phyloP scores from a whole-genome alignment of 2,797 vertebrate genomes.

The Petrocephalus sullivani region DNA sequence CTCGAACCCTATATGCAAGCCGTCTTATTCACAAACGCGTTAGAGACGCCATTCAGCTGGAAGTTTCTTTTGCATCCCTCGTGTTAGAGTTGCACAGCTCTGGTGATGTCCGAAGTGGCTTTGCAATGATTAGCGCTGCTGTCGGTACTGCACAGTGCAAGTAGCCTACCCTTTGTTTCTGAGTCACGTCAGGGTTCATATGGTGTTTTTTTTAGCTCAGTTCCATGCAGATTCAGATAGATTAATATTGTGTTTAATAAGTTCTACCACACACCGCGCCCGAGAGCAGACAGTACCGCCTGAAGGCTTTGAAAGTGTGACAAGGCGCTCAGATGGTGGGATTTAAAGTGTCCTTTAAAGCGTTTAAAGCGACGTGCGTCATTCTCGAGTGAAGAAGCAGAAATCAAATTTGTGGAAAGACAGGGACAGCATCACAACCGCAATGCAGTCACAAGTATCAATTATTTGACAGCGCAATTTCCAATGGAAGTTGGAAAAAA shows the following conservation, averaged over 20 bases:
- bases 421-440: neutral
- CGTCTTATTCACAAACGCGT: neutral
- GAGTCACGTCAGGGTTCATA: neutral
- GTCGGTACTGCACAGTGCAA: neutral
- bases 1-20: neutral
- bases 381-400: neutral
- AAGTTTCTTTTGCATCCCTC: neutral
- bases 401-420: neutral
- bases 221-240: neutral
- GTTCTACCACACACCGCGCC: neutral
- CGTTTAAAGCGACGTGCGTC: neutral
- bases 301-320: neutral
- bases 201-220: neutral
- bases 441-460: neutral
- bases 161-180: neutral
- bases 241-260: constrained; percentile 1
- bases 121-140: neutral
- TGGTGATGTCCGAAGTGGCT: neutral
- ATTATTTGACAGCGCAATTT: neutral
- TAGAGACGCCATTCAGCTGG: neutral
- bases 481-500: neutral
- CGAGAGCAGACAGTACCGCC: neutral
- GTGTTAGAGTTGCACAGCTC: neutral
- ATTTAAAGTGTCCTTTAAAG: neutral
- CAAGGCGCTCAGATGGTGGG: neutral